A percentile compares a stretch with the other conserved stretches of the same genome.
phyloP scores from a whole-genome alignment of 1,140 invertebrate species.

The Samia ricini region DNA sequence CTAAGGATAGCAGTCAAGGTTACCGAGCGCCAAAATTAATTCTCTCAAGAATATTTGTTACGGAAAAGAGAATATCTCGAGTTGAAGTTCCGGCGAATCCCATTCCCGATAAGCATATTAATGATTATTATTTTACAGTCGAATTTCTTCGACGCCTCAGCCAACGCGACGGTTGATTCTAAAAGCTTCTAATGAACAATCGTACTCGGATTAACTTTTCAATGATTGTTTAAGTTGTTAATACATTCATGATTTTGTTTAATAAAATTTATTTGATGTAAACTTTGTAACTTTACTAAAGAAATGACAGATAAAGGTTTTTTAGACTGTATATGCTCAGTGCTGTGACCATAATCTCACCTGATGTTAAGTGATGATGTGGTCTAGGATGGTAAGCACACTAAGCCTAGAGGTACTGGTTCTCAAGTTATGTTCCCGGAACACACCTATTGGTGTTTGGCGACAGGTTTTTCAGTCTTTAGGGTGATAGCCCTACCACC shows the following conservation, averaged over 20 bases:
- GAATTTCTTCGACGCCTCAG: slow-evolving; percentile 7
- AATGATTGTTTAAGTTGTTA: neutral
- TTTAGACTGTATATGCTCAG: neutral
- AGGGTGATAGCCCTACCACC: too few species aligned
- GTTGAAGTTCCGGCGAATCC: slow-evolving; percentile 1
- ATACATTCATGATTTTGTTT: neutral
- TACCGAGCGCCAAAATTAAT: neutral
- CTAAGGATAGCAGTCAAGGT: neutral
- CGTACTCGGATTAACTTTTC: slow-evolving; percentile 23
- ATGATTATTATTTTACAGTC: slow-evolving; percentile 19
- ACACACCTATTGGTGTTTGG: too few species aligned
- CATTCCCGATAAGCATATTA: slow-evolving; percentile 4
- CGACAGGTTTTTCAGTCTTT: too few species aligned
- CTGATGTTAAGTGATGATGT: too few species aligned
- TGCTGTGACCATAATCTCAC: too few species aligned
- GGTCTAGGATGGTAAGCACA: too few species aligned
- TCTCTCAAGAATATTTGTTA: neutral
- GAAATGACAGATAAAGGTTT: neutral
- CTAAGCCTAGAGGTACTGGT: too few species aligned
- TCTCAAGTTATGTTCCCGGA: too few species aligned
- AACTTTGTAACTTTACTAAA: neutral
- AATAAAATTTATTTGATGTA: neutral
- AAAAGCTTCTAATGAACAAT: slow-evolving; percentile 35
- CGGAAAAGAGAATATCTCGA: neutral
- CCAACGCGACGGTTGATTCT: slow-evolving; percentile 33